A percentile compares a stretch with the other conserved stretches of the same genome.
Evolutionary conservation across 2,888 invertebrate genomes (phyloP).

Genomic region (Agonopterix subpropinquella): DNA sequence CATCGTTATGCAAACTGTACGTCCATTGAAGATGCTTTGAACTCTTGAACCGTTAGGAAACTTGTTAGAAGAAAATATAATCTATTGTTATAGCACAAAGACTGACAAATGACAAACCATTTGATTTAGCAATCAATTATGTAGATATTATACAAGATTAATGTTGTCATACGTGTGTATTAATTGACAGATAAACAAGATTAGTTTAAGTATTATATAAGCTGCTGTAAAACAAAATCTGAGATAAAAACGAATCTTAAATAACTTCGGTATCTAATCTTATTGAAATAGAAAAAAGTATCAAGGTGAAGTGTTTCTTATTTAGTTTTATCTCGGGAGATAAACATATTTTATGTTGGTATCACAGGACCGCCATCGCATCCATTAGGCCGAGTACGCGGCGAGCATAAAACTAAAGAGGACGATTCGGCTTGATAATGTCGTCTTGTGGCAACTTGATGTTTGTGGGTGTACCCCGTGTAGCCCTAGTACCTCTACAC

Average conservation of each 20-base stretch:
- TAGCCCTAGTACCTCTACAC: background rate
- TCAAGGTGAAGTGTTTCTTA: conserved; percentile 33
- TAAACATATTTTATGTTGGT: conserved; percentile 30
- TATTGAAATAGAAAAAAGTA: conserved; percentile 38
- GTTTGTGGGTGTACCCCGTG: conserved; percentile 36
- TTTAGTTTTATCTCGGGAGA: conserved; percentile 26
- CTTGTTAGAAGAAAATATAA: conserved; percentile 17
- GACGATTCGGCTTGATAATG: conserved; percentile 46
- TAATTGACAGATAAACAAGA: too few species aligned
- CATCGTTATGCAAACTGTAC: conserved; percentile 27
- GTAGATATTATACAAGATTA: too few species aligned
- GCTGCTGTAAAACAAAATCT: conserved; percentile 35
- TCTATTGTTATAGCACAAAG: conserved; percentile 15
- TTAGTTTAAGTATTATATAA: background rate
- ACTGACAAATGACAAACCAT: background rate
- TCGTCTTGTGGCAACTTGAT: conserved; percentile 32
- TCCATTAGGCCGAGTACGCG: conserved; percentile 41
- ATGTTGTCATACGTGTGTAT: too few species aligned
- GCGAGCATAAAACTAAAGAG: conserved; percentile 47
- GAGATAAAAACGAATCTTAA: conserved; percentile 21
- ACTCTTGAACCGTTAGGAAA: conserved; percentile 20
- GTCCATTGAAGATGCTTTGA: conserved; percentile 11
- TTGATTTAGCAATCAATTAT: background rate
- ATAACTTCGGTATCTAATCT: conserved; percentile 35
- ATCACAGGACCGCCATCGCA: conserved; percentile 34